Evolutionary conservation across 2,888 invertebrate species (phyloP), one percentile per base, ranked within the genome.

Genomic region (Dasypolia templi): DNA sequence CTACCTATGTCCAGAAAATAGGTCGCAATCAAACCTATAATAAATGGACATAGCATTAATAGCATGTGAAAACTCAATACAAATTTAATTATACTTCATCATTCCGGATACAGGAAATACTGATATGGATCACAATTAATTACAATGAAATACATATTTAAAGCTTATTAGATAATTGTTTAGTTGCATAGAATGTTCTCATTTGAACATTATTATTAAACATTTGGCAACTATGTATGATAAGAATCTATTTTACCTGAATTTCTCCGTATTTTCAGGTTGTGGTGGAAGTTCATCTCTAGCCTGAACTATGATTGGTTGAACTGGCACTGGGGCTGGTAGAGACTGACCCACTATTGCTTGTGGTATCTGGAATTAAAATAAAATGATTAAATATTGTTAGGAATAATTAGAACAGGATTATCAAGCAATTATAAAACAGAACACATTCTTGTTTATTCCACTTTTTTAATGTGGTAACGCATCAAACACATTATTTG

Each of bases 221-320:
- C 14, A 72, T 58, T n/a, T n/a, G 19, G 32, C 39, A 74, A 56
- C 26, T 17, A 42, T 9, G 19, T 42, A 5, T 17, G 17, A 69
- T 17, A 12, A 46, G 19, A 44, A 42, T 72, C 5, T 14, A 7
- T 22, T 0, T 29, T 66, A 95, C 95, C 95, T 94, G 83, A 95
- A 95, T 56, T 89, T 93, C 59, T 95, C 95, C 51, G 89, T 85
- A 67, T 89, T 88, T 49, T 89, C 86, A 12, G 87, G 80, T n/a
- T 79, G 81, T n/a, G 55, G 62, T 26, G 55, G 35, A 51, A 85
- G 75, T n/a, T 89, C 88, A 59, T 82, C 86, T 82, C 84, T 89
- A 62, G 91, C 84, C 61, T 90, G 90, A 19, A 92, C 89, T 69
- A 92, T 83, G 29, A 92, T 87, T 39, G 93, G 93, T 75, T 92